Percentiles rank a stretch among this genome's conserved stretches.
Evolutionary conservation across 2,888 invertebrate species (phyloP).

Genomic region (Chrysolina oricalcia): DNA sequence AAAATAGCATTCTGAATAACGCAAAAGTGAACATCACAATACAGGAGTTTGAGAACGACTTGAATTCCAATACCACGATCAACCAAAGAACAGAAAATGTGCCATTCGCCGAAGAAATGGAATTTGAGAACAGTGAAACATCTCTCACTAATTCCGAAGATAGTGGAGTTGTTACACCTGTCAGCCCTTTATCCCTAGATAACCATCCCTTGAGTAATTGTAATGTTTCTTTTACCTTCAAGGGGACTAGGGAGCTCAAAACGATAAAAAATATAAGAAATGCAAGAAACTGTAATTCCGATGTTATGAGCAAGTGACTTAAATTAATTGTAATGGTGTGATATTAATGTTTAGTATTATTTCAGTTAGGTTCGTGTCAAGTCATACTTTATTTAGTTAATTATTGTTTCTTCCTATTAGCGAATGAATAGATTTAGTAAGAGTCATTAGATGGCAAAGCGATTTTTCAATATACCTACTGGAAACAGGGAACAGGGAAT

Average conservation of each 20-base stretch:
- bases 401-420: too few relatives aligned
- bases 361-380: not conserved
- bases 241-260: constrained; percentile 86
- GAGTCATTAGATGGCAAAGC: too few relatives aligned
- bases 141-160: constrained; percentile 71
- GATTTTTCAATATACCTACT: too few relatives aligned
- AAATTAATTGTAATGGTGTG: constrained; percentile 16
- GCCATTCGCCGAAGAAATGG: constrained; percentile 46
- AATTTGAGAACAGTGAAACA: constrained; percentile 53
- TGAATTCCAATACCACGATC: constrained; percentile 14
- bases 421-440: too few relatives aligned
- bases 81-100: constrained; percentile 66
- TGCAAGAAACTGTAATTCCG: constrained; percentile 63
- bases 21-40: constrained; percentile 68
- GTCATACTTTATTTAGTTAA: too few relatives aligned
- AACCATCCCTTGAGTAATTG: constrained; percentile 84
- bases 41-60: constrained; percentile 62
- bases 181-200: constrained; percentile 70
- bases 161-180: constrained; percentile 80
- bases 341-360: constrained; percentile 30
- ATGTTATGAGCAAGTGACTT: constrained; percentile 61
- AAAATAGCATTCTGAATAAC: constrained; percentile 44
- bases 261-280: constrained; percentile 74
- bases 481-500: too few relatives aligned
- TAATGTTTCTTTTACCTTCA: constrained; percentile 86